These are phyloP conservation scores for Mergus octosetaceus DNA, from an alignment of 2,797 vertebrate species.

Conservation along the genomic window DNA sequence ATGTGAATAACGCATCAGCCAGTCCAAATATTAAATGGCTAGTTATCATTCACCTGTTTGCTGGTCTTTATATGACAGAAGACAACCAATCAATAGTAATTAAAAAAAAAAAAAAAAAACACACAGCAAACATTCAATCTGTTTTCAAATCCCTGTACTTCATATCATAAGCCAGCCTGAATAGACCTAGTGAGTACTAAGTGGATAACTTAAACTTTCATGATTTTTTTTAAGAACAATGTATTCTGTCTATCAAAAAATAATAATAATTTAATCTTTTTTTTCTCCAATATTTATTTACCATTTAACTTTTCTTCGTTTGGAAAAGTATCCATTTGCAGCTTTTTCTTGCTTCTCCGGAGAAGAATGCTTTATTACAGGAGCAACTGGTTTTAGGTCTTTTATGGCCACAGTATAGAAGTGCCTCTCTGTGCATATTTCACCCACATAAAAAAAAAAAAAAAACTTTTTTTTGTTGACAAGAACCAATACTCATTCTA, in stretches of 20 bases:
- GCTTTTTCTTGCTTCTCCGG: not conserved
- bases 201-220: not conserved
- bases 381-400: not conserved
- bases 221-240: not conserved
- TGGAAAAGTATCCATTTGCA: not conserved
- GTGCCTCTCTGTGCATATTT: not conserved
- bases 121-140: not conserved
- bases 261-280: not conserved
- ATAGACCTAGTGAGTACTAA: not conserved
- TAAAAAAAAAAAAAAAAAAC: not conserved
- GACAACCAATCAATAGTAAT: not conserved
- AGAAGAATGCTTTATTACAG: constrained; percentile 20
- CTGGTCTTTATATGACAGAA: not conserved
- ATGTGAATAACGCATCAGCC: not conserved
- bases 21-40: not conserved
- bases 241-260: not conserved
- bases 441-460: not conserved
- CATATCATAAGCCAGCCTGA: not conserved
- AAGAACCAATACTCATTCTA: not conserved
- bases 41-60: not conserved
- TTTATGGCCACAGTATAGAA: not conserved
- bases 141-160: not conserved
- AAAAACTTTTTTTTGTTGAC: not conserved
- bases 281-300: not conserved
- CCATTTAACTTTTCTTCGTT: not conserved